Conservation (phyloP, 1,140 invertebrate genomes). For the Charaxes varanes region DNA sequence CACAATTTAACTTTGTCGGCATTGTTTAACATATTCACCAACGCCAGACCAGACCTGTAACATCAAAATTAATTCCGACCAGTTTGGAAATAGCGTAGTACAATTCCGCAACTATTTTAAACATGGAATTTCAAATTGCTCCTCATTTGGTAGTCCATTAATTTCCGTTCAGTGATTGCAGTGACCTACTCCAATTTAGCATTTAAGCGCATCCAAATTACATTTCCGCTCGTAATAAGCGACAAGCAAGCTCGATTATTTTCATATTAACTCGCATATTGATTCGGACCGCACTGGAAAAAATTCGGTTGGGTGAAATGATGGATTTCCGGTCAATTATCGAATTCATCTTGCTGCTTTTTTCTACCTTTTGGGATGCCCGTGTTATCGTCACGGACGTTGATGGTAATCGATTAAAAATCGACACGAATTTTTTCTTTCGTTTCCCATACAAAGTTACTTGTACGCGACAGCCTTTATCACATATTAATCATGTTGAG, state of each 20-base stretch:
- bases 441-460: too few species aligned
- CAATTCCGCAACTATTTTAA: slow-evolving; percentile 21
- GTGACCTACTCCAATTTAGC: slow-evolving; percentile 33
- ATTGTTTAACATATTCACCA: slow-evolving; percentile 6
- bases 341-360: slow-evolving; percentile 22
- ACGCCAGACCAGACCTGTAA: not conserved
- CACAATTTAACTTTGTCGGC: not conserved
- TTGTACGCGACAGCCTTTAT: too few species aligned
- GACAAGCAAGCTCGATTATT: slow-evolving; percentile 56
- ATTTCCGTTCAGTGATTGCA: slow-evolving; percentile 25
- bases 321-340: slow-evolving; percentile 33
- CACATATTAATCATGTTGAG: too few species aligned
- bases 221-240: slow-evolving; percentile 43
- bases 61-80: slow-evolving; percentile 4
- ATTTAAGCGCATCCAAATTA: slow-evolving; percentile 32
- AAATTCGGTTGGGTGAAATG: slow-evolving; percentile 50
- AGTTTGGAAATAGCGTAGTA: slow-evolving; percentile 10
- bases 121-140: slow-evolving; percentile 21
- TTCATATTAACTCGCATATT: slow-evolving; percentile 59
- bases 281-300: slow-evolving; percentile 47
- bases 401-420: too few species aligned
- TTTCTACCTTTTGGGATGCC: slow-evolving; percentile 21
- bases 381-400: slow-evolving; percentile 9
- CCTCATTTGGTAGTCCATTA: slow-evolving; percentile 24
- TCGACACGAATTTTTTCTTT: too few species aligned